phyloP scores from a whole-genome alignment of 2,888 invertebrate genomes.

The Agonopterix arenella region DNA sequence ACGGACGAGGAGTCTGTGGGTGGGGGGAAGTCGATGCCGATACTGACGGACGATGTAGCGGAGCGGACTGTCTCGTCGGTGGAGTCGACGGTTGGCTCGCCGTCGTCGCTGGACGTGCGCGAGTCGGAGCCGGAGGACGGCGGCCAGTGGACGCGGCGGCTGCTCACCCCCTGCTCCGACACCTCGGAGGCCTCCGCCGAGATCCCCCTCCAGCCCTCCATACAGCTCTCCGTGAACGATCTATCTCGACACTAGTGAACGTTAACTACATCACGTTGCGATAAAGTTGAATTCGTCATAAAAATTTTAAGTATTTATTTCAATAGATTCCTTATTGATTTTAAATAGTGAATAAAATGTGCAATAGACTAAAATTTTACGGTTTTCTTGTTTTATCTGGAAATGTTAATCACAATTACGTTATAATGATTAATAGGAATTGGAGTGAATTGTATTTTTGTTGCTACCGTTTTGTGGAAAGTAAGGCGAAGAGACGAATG shows the following conservation, averaged over 20 bases:
- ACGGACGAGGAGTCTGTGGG: slow-evolving; percentile 50
- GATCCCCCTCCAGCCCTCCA: slow-evolving; percentile 57
- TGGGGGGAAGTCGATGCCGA: slow-evolving; percentile 60
- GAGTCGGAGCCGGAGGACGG: slow-evolving; percentile 44
- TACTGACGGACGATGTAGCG: slow-evolving; percentile 53
- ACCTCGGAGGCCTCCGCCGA: slow-evolving; percentile 57
- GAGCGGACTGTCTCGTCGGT: slow-evolving; percentile 43
- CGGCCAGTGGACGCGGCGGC: slow-evolving; percentile 46
- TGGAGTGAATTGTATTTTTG: too few relatives aligned
- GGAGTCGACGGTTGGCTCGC: slow-evolving; percentile 41
- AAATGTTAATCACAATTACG: slow-evolving; percentile 1
- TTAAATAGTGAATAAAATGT: slow-evolving; percentile 28
- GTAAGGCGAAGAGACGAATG: not conserved
- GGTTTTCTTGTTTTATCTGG: slow-evolving; percentile 8
- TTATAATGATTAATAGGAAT: too few relatives aligned
- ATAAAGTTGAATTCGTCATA: not conserved
- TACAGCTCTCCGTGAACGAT: slow-evolving; percentile 53
- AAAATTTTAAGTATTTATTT: slow-evolving; percentile 20
- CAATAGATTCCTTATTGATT: slow-evolving; percentile 18
- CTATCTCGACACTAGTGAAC: slow-evolving; percentile 31
- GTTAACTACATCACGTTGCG: not conserved
- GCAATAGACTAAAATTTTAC: slow-evolving; percentile 39
- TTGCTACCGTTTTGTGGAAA: not conserved
- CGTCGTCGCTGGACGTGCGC: slow-evolving; percentile 39
- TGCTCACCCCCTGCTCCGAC: slow-evolving; percentile 55